Evolutionary conservation across 2,797 vertebrate genomes (phyloP).

Genomic region (Arnoldichthys spilopterus): DNA sequence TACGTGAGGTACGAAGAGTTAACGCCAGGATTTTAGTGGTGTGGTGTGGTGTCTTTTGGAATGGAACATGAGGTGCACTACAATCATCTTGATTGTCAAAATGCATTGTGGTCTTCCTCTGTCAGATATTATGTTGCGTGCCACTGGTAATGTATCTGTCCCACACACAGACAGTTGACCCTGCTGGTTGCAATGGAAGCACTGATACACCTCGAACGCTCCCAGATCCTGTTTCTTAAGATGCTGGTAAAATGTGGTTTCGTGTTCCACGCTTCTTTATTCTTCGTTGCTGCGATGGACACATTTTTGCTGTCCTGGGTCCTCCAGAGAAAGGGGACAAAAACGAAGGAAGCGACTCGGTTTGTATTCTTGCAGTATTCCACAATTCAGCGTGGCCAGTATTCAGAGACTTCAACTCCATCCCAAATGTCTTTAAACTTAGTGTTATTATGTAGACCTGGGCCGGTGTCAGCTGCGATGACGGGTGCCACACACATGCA

Average conservation of each 20-base stretch:
- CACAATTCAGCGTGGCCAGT: not conserved
- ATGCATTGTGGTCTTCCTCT: slow-evolving; percentile 50
- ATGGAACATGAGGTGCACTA: slow-evolving; percentile 36
- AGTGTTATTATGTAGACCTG: slow-evolving; percentile 47
- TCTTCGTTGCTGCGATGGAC: slow-evolving; percentile 13
- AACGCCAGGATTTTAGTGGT: slow-evolving; percentile 16
- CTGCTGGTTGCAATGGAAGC: slow-evolving; percentile 57
- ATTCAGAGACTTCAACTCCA: not conserved
- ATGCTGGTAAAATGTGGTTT: slow-evolving; percentile 54
- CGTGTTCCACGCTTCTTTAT: slow-evolving; percentile 44
- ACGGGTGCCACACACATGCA: slow-evolving; percentile 46
- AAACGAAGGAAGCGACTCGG: not conserved
- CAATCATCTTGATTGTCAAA: slow-evolving; percentile 56
- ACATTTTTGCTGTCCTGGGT: not conserved
- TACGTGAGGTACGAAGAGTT: slow-evolving; percentile 13
- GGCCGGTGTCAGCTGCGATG: slow-evolving; percentile 55
- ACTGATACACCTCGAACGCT: slow-evolving; percentile 55
- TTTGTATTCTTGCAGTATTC: not conserved
- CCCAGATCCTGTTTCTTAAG: slow-evolving; percentile 61
- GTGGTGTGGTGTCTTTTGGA: slow-evolving; percentile 5
- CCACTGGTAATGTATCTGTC: slow-evolving; percentile 57
- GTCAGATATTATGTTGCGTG: slow-evolving; percentile 60
- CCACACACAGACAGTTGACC: slow-evolving; percentile 56
- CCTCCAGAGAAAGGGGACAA: not conserved
- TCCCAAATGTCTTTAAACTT: not conserved